Evolutionary conservation across 2,113 vertebrate species (phyloP).

Genomic region (Sceloporus tristichus): DNA sequence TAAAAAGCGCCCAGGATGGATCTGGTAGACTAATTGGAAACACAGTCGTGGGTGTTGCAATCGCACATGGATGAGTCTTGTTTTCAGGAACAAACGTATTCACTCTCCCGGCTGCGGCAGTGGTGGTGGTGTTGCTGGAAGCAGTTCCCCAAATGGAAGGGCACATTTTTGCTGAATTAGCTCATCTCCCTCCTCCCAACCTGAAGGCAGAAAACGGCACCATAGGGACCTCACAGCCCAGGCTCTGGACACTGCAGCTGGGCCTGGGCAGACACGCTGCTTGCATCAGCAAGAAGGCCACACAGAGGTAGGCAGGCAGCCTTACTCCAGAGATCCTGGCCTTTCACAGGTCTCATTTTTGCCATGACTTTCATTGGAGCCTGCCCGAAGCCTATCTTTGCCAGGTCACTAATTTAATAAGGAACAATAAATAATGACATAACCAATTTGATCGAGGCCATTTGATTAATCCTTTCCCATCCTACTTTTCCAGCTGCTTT

Average conservation of each 20-base stretch:
- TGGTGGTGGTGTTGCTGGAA: conserved; percentile 40
- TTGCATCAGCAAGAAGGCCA: conserved; percentile 30
- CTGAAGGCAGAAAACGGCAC: conserved; percentile 6
- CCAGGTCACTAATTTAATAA: background rate
- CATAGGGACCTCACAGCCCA: conserved; percentile 13
- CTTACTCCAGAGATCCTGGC: conserved; percentile 28
- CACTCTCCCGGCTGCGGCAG: conserved; percentile 23
- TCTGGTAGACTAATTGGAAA: conserved; percentile 74
- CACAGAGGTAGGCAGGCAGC: conserved; percentile 5
- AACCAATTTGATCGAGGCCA: too few relatives aligned
- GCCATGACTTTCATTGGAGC: background rate
- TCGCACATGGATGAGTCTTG: conserved; percentile 65
- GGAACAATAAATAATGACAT: background rate
- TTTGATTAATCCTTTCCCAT: too few relatives aligned
- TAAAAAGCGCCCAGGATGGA: conserved; percentile 53
- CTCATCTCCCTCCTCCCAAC: conserved; percentile 47
- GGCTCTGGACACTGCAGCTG: background rate
- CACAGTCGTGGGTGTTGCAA: conserved; percentile 74
- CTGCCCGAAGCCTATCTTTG: background rate
- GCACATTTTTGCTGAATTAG: conserved; percentile 61
- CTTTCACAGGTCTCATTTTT: background rate
- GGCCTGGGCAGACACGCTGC: background rate
- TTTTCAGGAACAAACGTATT: conserved; percentile 73
- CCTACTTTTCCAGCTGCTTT: too few relatives aligned
- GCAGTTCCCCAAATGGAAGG: conserved; percentile 63